phyloP scores from a whole-genome alignment of 2,797 vertebrate genomes.

The Neosilurus hyrtlii region DNA sequence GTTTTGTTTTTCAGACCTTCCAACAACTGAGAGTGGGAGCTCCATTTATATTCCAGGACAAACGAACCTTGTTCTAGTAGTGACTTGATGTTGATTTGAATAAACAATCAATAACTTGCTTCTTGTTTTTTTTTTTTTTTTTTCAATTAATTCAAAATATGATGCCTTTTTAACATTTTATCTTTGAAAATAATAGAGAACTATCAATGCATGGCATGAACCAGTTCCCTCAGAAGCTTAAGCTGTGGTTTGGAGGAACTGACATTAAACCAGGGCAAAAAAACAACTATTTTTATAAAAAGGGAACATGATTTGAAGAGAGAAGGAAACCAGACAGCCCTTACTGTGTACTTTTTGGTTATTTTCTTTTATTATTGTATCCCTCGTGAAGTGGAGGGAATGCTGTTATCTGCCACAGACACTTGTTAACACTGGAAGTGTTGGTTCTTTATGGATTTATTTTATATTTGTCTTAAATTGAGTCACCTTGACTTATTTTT shows the following conservation, averaged over 20 bases:
- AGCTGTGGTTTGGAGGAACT: neutral
- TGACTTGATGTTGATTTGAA: conserved; percentile 59
- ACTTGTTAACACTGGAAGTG: too few species aligned
- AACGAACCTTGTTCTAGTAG: conserved; percentile 49
- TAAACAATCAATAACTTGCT: conserved; percentile 55
- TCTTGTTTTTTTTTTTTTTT: neutral
- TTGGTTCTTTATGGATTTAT: too few species aligned
- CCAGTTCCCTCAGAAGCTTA: neutral
- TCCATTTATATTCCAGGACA: conserved; percentile 49
- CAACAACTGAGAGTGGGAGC: conserved; percentile 73
- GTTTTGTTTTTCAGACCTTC: conserved; percentile 70
- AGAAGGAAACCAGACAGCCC: neutral
- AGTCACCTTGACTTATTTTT: too few species aligned
- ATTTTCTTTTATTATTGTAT: too few species aligned
- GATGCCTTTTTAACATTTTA: neutral
- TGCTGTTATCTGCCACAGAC: too few species aligned
- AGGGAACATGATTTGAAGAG: neutral
- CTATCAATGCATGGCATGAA: too few species aligned
- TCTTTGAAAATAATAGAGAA: too few species aligned
- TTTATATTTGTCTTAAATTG: too few species aligned
- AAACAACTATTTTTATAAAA: neutral
- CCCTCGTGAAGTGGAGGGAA: too few species aligned
- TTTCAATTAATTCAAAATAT: neutral
- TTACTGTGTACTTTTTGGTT: neutral
- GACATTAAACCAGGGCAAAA: neutral